A percentile compares a stretch with the other conserved stretches of the same genome.
These are phyloP conservation scores for Spheniscus humboldti DNA, from an alignment of 2,797 vertebrate species.

Conservation along the genomic window DNA sequence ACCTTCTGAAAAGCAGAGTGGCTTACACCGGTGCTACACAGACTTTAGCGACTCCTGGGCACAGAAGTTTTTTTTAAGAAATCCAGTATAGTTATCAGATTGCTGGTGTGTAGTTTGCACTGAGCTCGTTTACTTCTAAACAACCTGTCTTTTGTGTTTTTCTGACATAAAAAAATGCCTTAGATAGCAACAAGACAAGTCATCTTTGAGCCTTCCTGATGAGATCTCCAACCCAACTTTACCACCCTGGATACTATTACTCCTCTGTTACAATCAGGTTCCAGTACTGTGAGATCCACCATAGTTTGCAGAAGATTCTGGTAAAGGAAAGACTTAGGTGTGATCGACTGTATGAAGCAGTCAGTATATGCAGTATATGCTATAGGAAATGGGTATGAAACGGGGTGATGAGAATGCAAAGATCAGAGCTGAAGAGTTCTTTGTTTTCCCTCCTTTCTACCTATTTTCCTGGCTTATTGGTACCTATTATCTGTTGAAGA, in stretches of 20 bases:
- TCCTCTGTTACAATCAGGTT: neutral
- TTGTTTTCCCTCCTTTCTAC: neutral
- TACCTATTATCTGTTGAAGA: neutral
- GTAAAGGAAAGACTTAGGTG: neutral
- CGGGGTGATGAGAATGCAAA: neutral
- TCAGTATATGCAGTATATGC: too few relatives aligned
- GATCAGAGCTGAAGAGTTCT: neutral
- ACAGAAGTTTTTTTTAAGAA: neutral
- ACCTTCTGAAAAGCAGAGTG: neutral
- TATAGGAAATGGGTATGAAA: neutral
- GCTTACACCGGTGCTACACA: neutral
- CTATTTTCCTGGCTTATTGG: neutral
- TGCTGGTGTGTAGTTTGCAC: neutral
- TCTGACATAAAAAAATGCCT: neutral
- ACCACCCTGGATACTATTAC: neutral
- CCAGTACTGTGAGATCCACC: neutral
- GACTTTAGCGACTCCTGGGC: neutral
- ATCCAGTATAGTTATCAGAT: neutral
- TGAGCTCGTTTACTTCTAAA: neutral
- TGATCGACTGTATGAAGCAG: neutral
- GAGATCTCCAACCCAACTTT: neutral
- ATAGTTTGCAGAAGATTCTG: neutral
- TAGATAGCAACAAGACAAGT: neutral
- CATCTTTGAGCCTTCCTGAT: neutral
- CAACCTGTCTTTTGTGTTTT: neutral